A percentile compares a stretch with the other conserved stretches of the same genome.
Evolutionary conservation across 2,113 vertebrate genomes (phyloP).

Genomic region (Eulacestoma nigropectus): DNA sequence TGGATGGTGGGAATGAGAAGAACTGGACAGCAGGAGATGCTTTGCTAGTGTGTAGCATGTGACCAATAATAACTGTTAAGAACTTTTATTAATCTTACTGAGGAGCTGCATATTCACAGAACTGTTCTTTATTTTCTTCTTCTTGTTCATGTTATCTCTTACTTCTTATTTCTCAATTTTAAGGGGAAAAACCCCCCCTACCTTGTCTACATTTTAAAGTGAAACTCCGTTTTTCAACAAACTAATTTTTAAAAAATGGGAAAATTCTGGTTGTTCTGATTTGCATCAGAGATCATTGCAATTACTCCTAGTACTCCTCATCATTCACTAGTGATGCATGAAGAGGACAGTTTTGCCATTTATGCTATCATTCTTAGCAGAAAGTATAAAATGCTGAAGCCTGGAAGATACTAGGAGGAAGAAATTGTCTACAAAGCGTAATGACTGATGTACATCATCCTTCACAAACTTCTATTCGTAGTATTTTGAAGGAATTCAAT

Average conservation of each 20-base stretch:
- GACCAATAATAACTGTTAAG: not conserved
- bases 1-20: not conserved
- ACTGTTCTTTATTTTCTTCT: not conserved
- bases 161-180: not conserved
- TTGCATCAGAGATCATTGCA: not conserved
- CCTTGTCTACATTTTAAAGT: not conserved
- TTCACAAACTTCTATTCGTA: not conserved
- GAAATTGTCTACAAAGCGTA: not conserved
- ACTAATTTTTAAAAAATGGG: not conserved
- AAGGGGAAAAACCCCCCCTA: not conserved
- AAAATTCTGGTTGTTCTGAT: not conserved
- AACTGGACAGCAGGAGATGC: not conserved
- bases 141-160: not conserved
- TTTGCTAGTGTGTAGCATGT: not conserved
- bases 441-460: not conserved
- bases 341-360: not conserved
- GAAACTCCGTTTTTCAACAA: not conserved
- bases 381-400: not conserved
- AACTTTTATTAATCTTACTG: not conserved
- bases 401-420: not conserved
- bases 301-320: not conserved
- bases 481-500: not conserved
- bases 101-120: not conserved
- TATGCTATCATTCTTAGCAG: not conserved
- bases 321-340: not conserved